Evolutionary conservation across 2,113 vertebrate genomes (phyloP).

Genomic region (Neogale vison): DNA sequence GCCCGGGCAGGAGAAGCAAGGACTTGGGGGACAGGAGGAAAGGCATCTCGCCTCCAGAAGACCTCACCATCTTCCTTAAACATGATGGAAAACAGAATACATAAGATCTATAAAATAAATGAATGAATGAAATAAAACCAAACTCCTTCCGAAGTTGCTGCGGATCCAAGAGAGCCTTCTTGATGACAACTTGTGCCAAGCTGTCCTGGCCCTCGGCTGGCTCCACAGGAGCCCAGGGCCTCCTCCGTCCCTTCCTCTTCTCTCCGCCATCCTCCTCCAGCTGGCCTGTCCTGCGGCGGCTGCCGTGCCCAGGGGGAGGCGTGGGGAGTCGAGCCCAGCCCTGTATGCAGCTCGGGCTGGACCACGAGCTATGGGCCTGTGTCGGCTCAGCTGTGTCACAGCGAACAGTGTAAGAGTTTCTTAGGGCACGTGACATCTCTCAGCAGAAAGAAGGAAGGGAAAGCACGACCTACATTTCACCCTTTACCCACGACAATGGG

Average conservation of each 20-base stretch:
- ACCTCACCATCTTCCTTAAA: neutral
- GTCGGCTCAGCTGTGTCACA: rapidly evolving
- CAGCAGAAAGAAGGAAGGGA: rapidly evolving
- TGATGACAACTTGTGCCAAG: rapidly evolving
- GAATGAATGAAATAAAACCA: neutral
- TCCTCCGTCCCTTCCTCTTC: neutral
- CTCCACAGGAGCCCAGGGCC: rapidly evolving
- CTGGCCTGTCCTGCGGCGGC: rapidly evolving
- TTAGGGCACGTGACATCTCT: neutral
- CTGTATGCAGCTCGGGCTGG: neutral
- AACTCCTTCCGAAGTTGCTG: rapidly evolving
- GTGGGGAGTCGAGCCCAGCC: neutral
- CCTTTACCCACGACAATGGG: rapidly evolving
- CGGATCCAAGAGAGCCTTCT: rapidly evolving
- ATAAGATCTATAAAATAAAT: no score
- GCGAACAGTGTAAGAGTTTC: rapidly evolving
- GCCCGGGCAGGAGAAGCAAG: neutral
- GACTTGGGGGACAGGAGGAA: no score
- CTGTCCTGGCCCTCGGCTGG: rapidly evolving
- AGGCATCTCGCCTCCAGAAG: neutral
- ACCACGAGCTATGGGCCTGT: rapidly evolving
- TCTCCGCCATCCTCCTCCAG: neutral
- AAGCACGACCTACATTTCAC: rapidly evolving
- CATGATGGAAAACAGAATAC: neutral
- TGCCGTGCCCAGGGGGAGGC: neutral